Base-by-base conservation (phyloP, 2,113 vertebrate genomes). In the Cettia cetti region DNA sequence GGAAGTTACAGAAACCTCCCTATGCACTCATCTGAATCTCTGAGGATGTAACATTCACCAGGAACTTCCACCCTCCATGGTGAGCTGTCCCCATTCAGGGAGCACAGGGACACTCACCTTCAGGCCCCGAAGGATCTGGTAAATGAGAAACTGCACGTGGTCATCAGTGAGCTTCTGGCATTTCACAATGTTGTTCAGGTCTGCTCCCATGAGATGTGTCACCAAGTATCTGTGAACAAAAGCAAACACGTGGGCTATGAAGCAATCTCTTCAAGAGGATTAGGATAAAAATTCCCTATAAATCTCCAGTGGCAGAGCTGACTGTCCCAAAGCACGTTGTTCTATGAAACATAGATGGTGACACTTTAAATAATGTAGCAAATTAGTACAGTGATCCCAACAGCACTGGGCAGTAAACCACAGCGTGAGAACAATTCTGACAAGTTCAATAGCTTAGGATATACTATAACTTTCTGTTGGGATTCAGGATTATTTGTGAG, bases 141-240 rank as follows among this genome's bases (percentile, higher is more conserved):
- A 99, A 97, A 99, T 99, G 72, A 99, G 99, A 90, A 99, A 99
- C 97, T 99, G 99, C 90, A 99, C 99, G 2, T 99, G 99, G 98
- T 99, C 99, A 78, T 99, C 99, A 0, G 99, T 99, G 77, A 99
- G 98, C 96, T 99, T 99, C 98, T 99, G 99, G 97, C 99, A 99
- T 97, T 99, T 99, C 63, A 99, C 99, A 27, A 99, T 99, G 97
- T 99, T 99, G 97, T 99, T 99, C 91, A 99, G 98, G 97, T 99
- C 99, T 59, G 99, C 99, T 53, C 99, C 99, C 99, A 99, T 99
- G 57, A 99, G 98, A 94, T 99, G 99, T 56, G 99, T 99, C 97
- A 99, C 99, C 97, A 99, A 97, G 96, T 99, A 99, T 95, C 99
- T 99, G 56, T 10, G 74, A 95, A 82, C 65, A 93, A 59, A 79